Evolutionary conservation across 2,113 vertebrate genomes (phyloP).

Genomic region (Petromus typicus): DNA sequence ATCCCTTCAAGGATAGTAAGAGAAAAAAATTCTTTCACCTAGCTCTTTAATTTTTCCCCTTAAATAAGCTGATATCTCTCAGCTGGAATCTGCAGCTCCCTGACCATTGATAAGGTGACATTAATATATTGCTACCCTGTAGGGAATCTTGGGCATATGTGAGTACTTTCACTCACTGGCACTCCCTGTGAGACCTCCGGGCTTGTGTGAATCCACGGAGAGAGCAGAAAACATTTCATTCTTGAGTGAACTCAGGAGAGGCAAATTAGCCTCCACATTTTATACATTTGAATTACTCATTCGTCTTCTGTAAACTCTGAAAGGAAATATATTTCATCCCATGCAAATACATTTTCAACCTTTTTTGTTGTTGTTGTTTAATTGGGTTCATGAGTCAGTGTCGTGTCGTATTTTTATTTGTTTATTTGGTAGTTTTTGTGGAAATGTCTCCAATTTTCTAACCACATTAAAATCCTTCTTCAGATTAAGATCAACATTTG

Average conservation of each 20-base stretch:
- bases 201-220: background rate
- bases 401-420: conserved; percentile 86
- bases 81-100: conserved; percentile 8
- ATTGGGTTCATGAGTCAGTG: conserved; percentile 79
- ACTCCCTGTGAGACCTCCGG: background rate
- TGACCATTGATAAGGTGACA: background rate
- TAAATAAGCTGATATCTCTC: conserved; percentile 61
- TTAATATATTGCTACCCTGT: conserved; percentile 21
- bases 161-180: background rate
- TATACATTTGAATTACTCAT: conserved; percentile 68
- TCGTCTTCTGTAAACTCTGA: conserved; percentile 71
- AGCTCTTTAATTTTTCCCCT: conserved; percentile 47
- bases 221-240: conserved; percentile 49
- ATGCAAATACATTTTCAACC: conserved; percentile 71
- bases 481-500: conserved; percentile 86
- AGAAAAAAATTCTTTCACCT: conserved; percentile 37
- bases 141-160: background rate
- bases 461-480: conserved; percentile 84
- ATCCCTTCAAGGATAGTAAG: conserved; percentile 11
- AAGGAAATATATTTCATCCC: conserved; percentile 69
- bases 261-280: conserved; percentile 55
- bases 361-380: conserved; percentile 80
- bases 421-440: conserved; percentile 84
- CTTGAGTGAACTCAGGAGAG: conserved; percentile 27
- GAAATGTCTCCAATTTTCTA: conserved; percentile 80